phyloP scores from a whole-genome alignment of 2,888 invertebrate genomes.

The Andrena marginata region DNA sequence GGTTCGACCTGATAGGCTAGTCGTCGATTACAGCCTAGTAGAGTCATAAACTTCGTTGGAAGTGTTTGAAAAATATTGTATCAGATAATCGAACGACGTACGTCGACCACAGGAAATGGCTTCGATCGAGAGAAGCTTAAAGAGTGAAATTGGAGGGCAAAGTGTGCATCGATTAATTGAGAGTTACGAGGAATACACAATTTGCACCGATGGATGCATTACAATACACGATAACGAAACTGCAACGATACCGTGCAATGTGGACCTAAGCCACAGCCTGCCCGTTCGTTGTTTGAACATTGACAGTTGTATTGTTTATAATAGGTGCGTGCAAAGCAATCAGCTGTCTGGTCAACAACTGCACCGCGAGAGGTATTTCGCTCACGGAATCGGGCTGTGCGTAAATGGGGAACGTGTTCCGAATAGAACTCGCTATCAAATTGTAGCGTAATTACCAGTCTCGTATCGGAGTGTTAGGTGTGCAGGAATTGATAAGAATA shows the following conservation, averaged over 20 bases:
- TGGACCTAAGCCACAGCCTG: background rate
- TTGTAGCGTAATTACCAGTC: background rate
- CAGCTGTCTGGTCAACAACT: background rate
- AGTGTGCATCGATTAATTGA: background rate
- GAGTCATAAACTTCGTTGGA: background rate
- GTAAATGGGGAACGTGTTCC: background rate
- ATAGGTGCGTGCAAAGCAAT: background rate
- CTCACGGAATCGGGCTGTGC: background rate
- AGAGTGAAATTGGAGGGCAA: background rate
- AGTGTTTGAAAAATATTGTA: background rate
- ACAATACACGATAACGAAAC: background rate
- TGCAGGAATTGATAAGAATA: background rate
- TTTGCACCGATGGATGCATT: background rate
- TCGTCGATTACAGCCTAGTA: conserved; percentile 2
- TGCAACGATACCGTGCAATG: background rate
- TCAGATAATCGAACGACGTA: background rate
- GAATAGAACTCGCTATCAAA: background rate
- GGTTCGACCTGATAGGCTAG: background rate
- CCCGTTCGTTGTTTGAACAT: background rate
- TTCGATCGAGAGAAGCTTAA: background rate
- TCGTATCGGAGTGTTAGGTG: background rate
- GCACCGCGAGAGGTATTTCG: background rate
- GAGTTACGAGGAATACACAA: too few species aligned
- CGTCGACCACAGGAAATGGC: background rate
- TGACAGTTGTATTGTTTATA: background rate